Evolutionary conservation across 2,888 invertebrate genomes (phyloP).

Genomic region (Sialis fuliginosa): DNA sequence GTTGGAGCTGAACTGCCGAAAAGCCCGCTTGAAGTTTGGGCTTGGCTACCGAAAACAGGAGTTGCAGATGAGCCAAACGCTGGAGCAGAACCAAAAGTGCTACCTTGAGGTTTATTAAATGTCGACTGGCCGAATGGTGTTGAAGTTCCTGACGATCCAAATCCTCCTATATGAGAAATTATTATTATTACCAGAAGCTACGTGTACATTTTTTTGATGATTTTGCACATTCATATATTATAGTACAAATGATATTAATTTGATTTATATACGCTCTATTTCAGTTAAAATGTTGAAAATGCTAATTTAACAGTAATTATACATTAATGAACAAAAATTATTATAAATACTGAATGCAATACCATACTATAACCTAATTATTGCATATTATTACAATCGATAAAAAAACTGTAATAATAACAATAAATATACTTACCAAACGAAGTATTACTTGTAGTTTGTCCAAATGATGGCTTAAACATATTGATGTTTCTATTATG

Average conservation of each 20-base stretch:
- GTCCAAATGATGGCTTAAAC: slow-evolving; percentile 16
- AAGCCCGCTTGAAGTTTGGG: slow-evolving; percentile 30
- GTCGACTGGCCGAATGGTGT: slow-evolving; percentile 8
- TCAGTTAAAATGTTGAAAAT: too few relatives aligned
- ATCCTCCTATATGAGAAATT: not conserved
- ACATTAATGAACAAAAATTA: not conserved
- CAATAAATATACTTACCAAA: slow-evolving; percentile 20
- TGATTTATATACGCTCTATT: too few relatives aligned
- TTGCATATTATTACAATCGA: slow-evolving; percentile 1
- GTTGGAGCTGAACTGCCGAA: slow-evolving; percentile 45
- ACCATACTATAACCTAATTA: not conserved
- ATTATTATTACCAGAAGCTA: not conserved
- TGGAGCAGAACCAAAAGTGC: slow-evolving; percentile 46
- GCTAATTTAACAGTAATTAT: too few relatives aligned
- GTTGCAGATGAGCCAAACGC: slow-evolving; percentile 45
- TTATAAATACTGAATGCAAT: not conserved
- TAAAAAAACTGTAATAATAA: slow-evolving; percentile 5
- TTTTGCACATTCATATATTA: too few relatives aligned
- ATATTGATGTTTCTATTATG: not conserved
- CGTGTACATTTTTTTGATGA: too few relatives aligned
- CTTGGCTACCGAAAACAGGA: slow-evolving; percentile 37
- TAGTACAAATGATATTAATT: too few relatives aligned
- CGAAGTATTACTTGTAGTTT: slow-evolving; percentile 20
- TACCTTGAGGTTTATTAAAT: slow-evolving; percentile 31
- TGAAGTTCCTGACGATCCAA: not conserved